These are phyloP conservation scores for Tineola bisselliella DNA, from an alignment of 2,888 invertebrate species.

Conservation along the genomic window DNA sequence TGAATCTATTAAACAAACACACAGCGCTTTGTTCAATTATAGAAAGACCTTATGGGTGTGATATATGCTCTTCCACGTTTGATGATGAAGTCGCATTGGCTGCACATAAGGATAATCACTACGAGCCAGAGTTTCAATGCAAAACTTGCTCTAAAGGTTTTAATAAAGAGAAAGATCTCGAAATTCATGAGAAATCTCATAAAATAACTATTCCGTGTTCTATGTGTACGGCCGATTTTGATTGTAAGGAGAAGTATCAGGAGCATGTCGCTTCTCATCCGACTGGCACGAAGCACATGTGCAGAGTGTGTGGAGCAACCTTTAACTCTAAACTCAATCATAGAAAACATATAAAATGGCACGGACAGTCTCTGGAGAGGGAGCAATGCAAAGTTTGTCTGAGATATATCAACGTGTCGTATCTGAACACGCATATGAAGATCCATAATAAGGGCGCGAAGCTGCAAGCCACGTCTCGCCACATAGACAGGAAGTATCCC, in stretches of 20 bases:
- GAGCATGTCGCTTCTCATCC: background rate
- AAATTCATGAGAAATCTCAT: conserved; percentile 20
- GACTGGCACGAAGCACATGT: background rate
- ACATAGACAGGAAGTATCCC: conserved; percentile 18
- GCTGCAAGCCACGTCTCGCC: no score
- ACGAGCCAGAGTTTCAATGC: background rate
- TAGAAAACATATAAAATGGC: conserved; percentile 8
- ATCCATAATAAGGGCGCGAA: background rate
- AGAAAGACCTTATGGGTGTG: background rate
- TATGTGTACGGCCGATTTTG: background rate
- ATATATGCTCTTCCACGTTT: background rate
- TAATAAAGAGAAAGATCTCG: conserved; percentile 18
- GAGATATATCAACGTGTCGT: background rate
- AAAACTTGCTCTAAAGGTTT: conserved; percentile 23
- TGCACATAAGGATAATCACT: conserved; percentile 3
- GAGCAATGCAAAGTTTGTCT: background rate
- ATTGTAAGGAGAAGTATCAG: background rate
- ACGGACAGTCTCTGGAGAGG: background rate
- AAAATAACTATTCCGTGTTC: conserved; percentile 14
- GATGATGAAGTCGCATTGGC: background rate
- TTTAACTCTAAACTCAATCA: conserved; percentile 1
- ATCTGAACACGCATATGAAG: background rate
- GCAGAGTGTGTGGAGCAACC: background rate
- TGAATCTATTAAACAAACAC: conserved; percentile 1
- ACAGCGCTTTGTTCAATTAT: background rate